Evolutionary conservation across 2,113 vertebrate species (phyloP).

Genomic region (Pterocles orientalis): DNA sequence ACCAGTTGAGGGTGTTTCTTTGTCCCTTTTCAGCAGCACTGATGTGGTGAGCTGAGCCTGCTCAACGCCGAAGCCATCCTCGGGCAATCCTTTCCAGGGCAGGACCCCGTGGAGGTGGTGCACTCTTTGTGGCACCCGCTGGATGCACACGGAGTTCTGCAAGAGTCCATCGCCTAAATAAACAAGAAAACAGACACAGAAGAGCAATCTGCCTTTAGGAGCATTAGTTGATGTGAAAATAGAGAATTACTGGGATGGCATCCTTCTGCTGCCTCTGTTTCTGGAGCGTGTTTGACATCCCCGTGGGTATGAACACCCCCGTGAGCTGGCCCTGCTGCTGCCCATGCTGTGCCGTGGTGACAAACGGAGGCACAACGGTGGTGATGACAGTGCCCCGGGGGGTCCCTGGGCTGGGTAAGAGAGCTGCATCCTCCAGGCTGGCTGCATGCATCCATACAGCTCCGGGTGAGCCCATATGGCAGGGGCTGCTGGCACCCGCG

Average conservation of each 20-base stretch:
- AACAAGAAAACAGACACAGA: not conserved
- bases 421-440: not conserved
- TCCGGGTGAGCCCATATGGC: not conserved
- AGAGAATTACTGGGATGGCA: not conserved
- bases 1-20: not conserved
- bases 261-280: not conserved
- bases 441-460: rapidly evolving
- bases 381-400: rapidly evolving
- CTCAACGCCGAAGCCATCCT: not conserved
- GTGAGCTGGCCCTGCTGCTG: not conserved
- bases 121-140: not conserved
- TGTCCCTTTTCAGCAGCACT: not conserved
- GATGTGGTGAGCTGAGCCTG: rapidly evolving
- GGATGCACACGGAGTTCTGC: not conserved
- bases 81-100: not conserved
- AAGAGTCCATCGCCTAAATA: rapidly evolving
- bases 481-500: not conserved
- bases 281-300: not conserved
- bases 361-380: not conserved
- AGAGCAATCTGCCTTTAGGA: not conserved
- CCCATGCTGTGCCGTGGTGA: rapidly evolving
- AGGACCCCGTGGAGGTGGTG: not conserved
- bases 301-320: not conserved
- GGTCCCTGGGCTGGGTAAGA: not conserved
- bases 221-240: not conserved